A percentile compares a stretch with the other conserved stretches of the same genome.
phyloP scores from a whole-genome alignment of 2,888 invertebrate species.

The Selenia dentaria region DNA sequence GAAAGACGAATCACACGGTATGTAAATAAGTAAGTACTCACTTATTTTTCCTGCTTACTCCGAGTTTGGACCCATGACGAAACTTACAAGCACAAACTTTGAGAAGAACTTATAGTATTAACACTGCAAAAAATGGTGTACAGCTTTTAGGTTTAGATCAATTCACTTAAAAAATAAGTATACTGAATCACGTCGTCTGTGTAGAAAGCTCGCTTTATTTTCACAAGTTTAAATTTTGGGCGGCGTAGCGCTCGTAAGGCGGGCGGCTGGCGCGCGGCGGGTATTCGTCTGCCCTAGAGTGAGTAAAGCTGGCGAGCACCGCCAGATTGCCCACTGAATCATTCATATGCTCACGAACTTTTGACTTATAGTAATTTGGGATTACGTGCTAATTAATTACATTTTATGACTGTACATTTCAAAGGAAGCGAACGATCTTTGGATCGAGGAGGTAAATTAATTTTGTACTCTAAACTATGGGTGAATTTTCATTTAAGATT shows the following conservation, averaged over 20 bases:
- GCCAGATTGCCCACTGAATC: constrained; percentile 30
- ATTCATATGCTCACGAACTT: constrained; percentile 21
- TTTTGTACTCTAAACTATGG: too few relatives aligned
- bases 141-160: too few relatives aligned
- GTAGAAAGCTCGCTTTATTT: background rate
- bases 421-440: constrained; percentile 8
- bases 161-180: too few relatives aligned
- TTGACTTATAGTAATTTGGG: constrained; percentile 10
- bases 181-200: background rate
- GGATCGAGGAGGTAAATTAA: background rate
- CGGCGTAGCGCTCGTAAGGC: constrained; percentile 30
- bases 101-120: too few relatives aligned
- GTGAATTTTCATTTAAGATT: too few relatives aligned
- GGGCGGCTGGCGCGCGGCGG: constrained; percentile 41
- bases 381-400: constrained; percentile 15
- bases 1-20: too few relatives aligned
- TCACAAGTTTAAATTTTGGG: constrained; percentile 1
- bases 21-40: too few relatives aligned
- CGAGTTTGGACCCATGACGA: too few relatives aligned
- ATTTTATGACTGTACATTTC: constrained; percentile 11
- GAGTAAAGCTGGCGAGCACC: constrained; percentile 21
- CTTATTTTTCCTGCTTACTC: too few relatives aligned
- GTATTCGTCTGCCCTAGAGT: constrained; percentile 33
- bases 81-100: too few relatives aligned
- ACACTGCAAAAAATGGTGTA: too few relatives aligned